Conservation (phyloP, 1,140 invertebrate species). For the Sminthurinus signatus region DNA sequence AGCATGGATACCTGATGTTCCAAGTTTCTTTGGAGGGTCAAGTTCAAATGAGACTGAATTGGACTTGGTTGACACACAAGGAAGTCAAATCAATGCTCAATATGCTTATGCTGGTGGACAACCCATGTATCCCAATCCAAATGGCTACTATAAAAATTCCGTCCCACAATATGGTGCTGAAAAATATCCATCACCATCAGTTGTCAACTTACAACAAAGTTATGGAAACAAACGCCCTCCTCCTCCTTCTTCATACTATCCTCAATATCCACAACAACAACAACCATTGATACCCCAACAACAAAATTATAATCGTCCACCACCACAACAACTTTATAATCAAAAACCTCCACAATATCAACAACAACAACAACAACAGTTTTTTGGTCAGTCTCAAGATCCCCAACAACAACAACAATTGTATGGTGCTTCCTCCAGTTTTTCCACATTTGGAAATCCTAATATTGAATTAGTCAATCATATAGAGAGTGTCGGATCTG, state of each 20-base stretch:
- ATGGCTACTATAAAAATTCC: too few relatives aligned
- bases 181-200: too few relatives aligned
- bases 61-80: neutral
- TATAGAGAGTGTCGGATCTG: neutral
- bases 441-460: neutral
- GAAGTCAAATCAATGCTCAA: neutral
- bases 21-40: neutral
- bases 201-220: too few relatives aligned
- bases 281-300: neutral
- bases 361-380: conserved; percentile 1
- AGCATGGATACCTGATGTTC: neutral
- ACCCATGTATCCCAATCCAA: too few relatives aligned
- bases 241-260: neutral
- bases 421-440: neutral
- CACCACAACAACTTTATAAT: neutral
- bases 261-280: neutral
- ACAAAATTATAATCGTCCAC: neutral
- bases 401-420: too few relatives aligned
- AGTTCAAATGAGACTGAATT: neutral
- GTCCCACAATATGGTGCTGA: too few relatives aligned
- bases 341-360: neutral
- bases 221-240: too few relatives aligned
- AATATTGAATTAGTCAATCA: neutral
- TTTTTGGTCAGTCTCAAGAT: neutral
- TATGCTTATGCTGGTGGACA: neutral